phyloP scores from a whole-genome alignment of 2,113 vertebrate genomes.

The Colius striatus region DNA sequence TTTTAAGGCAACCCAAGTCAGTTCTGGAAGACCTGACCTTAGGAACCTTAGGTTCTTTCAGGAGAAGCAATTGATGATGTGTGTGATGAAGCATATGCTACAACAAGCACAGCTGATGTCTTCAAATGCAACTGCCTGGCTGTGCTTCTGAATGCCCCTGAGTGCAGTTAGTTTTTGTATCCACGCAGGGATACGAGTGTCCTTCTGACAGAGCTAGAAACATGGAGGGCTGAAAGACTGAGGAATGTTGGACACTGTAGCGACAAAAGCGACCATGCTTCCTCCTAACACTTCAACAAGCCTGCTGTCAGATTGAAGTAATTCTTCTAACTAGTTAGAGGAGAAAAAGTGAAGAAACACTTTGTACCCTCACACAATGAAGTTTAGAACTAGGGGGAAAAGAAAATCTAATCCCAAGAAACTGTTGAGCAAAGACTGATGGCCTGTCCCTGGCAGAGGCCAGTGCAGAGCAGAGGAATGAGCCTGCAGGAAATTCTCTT shows the following conservation, averaged over 20 bases:
- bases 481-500: neutral
- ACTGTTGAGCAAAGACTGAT: neutral
- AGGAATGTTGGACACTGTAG: neutral
- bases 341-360: neutral
- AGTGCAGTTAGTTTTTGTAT: neutral
- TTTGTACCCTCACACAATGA: neutral
- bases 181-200: accelerated
- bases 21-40: neutral
- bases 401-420: neutral
- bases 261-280: neutral
- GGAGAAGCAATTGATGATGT: accelerated
- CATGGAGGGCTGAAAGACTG: neutral
- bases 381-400: neutral
- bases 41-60: neutral
- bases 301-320: accelerated
- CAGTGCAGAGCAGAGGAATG: neutral
- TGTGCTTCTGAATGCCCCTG: neutral
- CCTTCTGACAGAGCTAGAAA: neutral
- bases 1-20: neutral
- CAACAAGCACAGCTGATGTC: neutral
- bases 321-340: neutral
- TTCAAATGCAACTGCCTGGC: neutral
- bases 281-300: neutral
- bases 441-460: neutral
- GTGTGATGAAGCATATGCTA: no score